Conservation (phyloP, 1,140 invertebrate genomes). For the Papilio aristodemus region DNA sequence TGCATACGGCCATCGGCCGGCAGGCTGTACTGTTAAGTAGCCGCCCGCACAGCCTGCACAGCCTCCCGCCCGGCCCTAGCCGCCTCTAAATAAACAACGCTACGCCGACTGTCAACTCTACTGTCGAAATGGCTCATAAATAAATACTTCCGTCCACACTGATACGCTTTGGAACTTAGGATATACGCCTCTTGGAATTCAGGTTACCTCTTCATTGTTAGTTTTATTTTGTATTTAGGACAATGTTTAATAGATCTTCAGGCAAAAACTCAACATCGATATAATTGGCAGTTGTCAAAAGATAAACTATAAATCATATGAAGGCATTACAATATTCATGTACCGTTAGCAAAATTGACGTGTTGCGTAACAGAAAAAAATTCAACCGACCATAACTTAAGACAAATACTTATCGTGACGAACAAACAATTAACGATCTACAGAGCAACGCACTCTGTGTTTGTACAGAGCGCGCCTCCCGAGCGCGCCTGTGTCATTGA, state of each 20-base stretch:
- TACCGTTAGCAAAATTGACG: conserved; percentile 16
- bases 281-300: background rate
- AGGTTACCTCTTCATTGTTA: too few species aligned
- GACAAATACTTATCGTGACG: conserved; percentile 10
- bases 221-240: too few species aligned
- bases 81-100: background rate
- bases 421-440: background rate
- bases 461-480: background rate
- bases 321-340: background rate
- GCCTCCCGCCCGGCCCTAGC: background rate
- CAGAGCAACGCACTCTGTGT: background rate
- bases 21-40: conserved; percentile 8
- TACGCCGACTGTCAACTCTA: background rate
- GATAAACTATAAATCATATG: conserved; percentile 10
- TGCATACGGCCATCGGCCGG: conserved; percentile 1
- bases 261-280: too few species aligned
- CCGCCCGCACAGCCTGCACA: background rate
- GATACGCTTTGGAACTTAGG: too few species aligned
- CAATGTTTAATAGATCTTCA: too few species aligned
- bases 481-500: background rate
- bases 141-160: background rate
- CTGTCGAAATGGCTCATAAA: background rate
- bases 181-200: too few species aligned
- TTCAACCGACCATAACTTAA: background rate
- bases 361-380: conserved; percentile 9